These are phyloP conservation scores for Cheirogaleus major DNA, from an alignment of 2,797 vertebrate species.

Conservation along the genomic window DNA sequence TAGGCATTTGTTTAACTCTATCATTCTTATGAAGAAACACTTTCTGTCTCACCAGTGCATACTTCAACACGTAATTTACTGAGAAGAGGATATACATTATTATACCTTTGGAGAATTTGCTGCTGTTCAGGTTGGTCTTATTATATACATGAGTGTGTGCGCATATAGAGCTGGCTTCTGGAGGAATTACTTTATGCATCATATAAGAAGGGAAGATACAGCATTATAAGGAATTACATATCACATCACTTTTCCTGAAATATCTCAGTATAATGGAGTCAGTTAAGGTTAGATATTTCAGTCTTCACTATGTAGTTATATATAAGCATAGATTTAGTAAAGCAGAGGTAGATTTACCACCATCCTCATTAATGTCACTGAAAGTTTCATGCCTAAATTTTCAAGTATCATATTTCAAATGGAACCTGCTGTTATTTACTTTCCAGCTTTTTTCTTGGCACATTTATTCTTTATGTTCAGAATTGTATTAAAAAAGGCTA, in stretches of 20 bases:
- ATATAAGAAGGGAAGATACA: background rate
- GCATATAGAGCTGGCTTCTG: background rate
- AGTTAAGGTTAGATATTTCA: slow-evolving; percentile 5
- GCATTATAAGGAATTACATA: background rate
- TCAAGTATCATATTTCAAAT: slow-evolving; percentile 51
- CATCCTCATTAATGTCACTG: slow-evolving; percentile 37
- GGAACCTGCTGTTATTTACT: slow-evolving; percentile 33
- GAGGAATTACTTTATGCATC: background rate
- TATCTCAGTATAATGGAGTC: background rate
- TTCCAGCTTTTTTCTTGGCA: slow-evolving; percentile 12
- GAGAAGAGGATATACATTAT: background rate
- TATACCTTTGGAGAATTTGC: background rate
- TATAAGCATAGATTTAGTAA: slow-evolving; percentile 10
- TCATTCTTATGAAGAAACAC: background rate
- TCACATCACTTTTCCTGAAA: background rate
- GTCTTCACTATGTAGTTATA: background rate
- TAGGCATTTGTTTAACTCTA: background rate
- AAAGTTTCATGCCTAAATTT: slow-evolving; percentile 41
- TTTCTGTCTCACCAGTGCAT: background rate
- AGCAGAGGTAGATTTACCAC: background rate
- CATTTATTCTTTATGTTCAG: slow-evolving; percentile 43
- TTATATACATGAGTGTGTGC: background rate
- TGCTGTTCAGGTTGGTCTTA: background rate
- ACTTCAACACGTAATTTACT: background rate
- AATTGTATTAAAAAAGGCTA: background rate